Conservation (phyloP, 2,888 invertebrate species). For the Coremacera marginata region DNA sequence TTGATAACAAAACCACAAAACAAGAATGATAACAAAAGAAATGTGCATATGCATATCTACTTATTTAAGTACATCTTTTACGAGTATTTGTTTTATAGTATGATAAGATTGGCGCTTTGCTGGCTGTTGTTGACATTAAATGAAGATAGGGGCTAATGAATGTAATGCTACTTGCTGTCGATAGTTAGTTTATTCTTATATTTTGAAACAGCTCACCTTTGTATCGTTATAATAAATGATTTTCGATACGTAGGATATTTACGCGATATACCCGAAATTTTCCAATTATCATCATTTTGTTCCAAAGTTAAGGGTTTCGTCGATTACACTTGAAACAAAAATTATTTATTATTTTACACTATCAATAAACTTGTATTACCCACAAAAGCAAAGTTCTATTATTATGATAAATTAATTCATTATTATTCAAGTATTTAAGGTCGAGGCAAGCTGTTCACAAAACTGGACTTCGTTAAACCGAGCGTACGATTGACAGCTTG, state of each 20-base stretch:
- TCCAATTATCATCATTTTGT: conserved; percentile 53
- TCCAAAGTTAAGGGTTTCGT: no score
- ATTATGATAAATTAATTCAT: no score
- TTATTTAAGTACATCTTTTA: not conserved
- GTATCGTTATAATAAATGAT: conserved; percentile 47
- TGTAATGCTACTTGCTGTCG: not conserved
- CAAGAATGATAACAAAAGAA: not conserved
- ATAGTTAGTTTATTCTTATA: not conserved
- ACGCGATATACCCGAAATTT: conserved; percentile 58
- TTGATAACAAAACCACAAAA: not conserved
- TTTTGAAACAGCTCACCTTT: conserved; percentile 53
- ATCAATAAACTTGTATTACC: no score
- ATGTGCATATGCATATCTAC: not conserved
- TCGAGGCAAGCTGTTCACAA: no score
- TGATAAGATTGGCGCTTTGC: not conserved
- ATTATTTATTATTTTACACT: no score
- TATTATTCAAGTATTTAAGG: no score
- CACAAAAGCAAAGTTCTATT: no score
- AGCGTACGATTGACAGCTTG: not conserved
- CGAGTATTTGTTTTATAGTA: no score
- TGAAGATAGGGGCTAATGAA: no score
- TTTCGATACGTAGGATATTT: conserved; percentile 64
- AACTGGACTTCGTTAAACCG: no score
- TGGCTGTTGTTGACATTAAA: no score
- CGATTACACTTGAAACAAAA: no score